phyloP scores from a whole-genome alignment of 2,797 vertebrate species.

The Sphenopsis melanotis region DNA sequence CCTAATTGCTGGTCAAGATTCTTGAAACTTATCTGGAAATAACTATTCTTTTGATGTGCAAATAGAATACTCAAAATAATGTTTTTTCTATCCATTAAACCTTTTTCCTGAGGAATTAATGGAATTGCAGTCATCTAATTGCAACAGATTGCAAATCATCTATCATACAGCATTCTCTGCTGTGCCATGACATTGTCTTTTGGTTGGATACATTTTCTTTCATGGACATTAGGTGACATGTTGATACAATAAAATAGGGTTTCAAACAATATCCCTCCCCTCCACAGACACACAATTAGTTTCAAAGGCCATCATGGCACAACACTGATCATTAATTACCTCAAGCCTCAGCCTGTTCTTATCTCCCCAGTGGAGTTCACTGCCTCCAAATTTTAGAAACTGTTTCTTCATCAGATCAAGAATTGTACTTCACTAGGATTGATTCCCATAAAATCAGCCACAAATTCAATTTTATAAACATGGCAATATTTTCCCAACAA shows the following conservation, averaged over 20 bases:
- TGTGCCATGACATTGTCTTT: not conserved
- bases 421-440: not conserved
- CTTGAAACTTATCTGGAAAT: not conserved
- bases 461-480: not conserved
- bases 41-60: not conserved
- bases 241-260: not conserved
- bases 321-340: not conserved
- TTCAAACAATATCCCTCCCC: not conserved
- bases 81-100: not conserved
- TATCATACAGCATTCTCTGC: not conserved
- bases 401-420: not conserved
- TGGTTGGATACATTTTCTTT: not conserved
- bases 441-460: not conserved
- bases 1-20: not conserved
- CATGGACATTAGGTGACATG: not conserved
- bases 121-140: not conserved
- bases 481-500: accelerated
- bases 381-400: not conserved
- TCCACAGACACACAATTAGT: not conserved
- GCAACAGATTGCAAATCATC: not conserved
- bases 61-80: not conserved
- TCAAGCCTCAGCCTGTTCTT: not conserved
- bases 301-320: not conserved
- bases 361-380: not conserved
- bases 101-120: not conserved